Evolutionary conservation across 2,888 invertebrate species (phyloP).

Genomic region (Periphyllus acericola): DNA sequence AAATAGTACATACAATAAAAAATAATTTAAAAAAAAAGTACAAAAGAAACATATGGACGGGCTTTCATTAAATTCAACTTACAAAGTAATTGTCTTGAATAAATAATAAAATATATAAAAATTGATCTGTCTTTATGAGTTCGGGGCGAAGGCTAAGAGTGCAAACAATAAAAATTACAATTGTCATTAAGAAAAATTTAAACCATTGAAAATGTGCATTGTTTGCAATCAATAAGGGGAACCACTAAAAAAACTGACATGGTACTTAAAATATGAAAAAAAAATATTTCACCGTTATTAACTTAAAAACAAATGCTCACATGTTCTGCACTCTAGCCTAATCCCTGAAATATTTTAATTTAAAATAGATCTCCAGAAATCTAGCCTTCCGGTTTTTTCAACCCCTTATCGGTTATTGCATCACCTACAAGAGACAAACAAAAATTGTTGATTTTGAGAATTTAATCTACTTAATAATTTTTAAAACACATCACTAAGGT

Average conservation of each 20-base stretch:
- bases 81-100: slow-evolving; percentile 60
- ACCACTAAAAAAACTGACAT: slow-evolving; percentile 60
- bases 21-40: slow-evolving; percentile 57
- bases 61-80: slow-evolving; percentile 55
- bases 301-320: slow-evolving; percentile 63
- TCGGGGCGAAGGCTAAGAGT: slow-evolving; percentile 60
- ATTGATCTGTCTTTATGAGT: slow-evolving; percentile 48
- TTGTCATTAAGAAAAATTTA: slow-evolving; percentile 33
- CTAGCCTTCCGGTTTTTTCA: slow-evolving; percentile 61
- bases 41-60: slow-evolving; percentile 62
- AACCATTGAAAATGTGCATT: slow-evolving; percentile 57
- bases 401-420: slow-evolving; percentile 61
- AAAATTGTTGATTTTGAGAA: slow-evolving; percentile 60
- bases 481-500: slow-evolving; percentile 50
- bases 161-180: slow-evolving; percentile 61
- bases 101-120: slow-evolving; percentile 44
- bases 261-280: slow-evolving; percentile 50
- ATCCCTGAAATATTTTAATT: slow-evolving; percentile 61
- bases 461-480: slow-evolving; percentile 51
- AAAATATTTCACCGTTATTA: slow-evolving; percentile 40
- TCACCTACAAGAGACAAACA: slow-evolving; percentile 62
- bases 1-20: slow-evolving; percentile 56
- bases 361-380: slow-evolving; percentile 59
- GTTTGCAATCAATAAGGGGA: slow-evolving; percentile 57
- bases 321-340: slow-evolving; percentile 66